These are phyloP conservation scores for Sterna hirundo DNA, from an alignment of 2,113 vertebrate species.

Conservation along the genomic window DNA sequence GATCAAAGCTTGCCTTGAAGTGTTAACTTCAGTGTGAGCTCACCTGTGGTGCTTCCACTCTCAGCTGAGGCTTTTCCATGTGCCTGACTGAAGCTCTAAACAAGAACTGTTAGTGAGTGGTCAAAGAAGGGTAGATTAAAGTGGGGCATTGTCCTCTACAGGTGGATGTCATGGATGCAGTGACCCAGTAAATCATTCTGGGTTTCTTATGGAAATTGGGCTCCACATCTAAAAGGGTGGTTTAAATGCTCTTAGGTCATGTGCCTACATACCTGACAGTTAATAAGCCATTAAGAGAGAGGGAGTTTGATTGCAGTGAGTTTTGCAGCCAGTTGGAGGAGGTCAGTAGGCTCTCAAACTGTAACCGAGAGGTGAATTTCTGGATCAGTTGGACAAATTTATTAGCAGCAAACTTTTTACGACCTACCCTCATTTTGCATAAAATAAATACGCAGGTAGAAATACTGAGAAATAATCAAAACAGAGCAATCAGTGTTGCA, in stretches of 20 bases:
- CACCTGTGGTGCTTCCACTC: neutral
- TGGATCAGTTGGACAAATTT: neutral
- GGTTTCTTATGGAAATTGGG: neutral
- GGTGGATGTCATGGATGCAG: neutral
- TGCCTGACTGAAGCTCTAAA: neutral
- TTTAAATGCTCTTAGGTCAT: neutral
- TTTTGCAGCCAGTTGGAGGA: neutral
- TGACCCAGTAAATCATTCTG: neutral
- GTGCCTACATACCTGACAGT: neutral
- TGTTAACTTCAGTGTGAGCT: neutral
- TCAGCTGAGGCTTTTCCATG: neutral
- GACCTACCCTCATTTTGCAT: neutral
- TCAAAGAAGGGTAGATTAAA: neutral
- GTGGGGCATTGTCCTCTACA: neutral
- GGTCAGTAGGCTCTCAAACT: neutral
- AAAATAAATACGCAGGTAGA: neutral
- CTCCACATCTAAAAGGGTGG: neutral
- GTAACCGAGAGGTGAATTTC: neutral
- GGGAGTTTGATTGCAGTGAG: neutral
- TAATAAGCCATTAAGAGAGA: neutral
- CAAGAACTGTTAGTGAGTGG: neutral
- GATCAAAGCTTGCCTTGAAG: neutral
- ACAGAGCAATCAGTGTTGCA: neutral
- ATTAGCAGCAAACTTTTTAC: neutral
- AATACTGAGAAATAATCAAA: neutral